These are phyloP conservation scores for Bostrychus sinensis DNA, from an alignment of 2,113 vertebrate species.

Conservation along the genomic window DNA sequence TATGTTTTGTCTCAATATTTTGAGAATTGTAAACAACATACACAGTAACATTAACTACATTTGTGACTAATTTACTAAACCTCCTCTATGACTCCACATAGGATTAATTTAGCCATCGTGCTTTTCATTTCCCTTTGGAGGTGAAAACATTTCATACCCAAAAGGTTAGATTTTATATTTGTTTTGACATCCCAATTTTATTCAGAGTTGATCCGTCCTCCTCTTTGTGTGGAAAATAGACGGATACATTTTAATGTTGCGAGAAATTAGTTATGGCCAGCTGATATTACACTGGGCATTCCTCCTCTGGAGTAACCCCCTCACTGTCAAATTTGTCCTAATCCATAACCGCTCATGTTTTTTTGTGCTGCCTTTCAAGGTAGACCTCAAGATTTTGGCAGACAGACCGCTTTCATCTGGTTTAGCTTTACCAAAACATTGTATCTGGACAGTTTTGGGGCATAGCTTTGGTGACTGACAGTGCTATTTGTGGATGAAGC, in stretches of 20 bases:
- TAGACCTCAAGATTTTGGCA: conserved; percentile 11
- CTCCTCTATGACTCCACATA: neutral
- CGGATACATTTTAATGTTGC: neutral
- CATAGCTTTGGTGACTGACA: neutral
- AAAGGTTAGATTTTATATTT: neutral
- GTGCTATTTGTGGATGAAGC: too few species aligned
- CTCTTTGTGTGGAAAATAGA: neutral
- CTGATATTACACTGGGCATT: neutral
- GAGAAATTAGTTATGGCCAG: neutral
- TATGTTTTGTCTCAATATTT: too few species aligned
- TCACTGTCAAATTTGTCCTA: conserved; percentile 5
- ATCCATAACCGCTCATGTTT: neutral
- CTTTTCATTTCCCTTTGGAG: too few species aligned
- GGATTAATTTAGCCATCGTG: neutral
- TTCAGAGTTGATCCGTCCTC: neutral
- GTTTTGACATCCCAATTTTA: neutral
- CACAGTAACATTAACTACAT: neutral
- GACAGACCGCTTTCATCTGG: neutral
- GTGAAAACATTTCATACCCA: neutral
- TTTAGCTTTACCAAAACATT: conserved; percentile 30
- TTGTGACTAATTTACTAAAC: neutral
- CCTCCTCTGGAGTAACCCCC: neutral
- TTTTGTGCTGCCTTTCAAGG: too few species aligned
- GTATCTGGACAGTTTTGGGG: conserved; percentile 7
- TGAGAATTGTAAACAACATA: too few species aligned